Conservation (phyloP, 1,140 invertebrate genomes). For the Calephelis virginiensis region DNA sequence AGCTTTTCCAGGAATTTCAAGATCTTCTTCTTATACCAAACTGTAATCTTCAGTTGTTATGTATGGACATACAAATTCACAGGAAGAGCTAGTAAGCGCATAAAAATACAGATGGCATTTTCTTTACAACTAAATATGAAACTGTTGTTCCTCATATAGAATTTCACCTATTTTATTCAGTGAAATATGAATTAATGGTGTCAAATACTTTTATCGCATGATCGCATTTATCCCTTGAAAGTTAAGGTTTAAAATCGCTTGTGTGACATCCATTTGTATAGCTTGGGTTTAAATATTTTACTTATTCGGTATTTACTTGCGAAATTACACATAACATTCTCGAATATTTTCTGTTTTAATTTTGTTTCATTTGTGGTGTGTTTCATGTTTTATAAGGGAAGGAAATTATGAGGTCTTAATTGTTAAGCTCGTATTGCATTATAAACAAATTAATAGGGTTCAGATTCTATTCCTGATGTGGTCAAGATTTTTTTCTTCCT, state of each 20-base stretch:
- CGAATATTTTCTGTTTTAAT: not conserved
- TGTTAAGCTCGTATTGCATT: too few relatives aligned
- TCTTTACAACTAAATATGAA: constrained; percentile 10
- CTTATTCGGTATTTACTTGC: constrained; percentile 7
- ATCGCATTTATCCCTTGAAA: not conserved
- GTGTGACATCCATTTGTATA: not conserved
- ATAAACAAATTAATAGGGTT: too few relatives aligned
- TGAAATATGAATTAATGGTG: constrained; percentile 3
- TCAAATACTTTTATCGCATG: constrained; percentile 1
- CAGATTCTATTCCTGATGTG: too few relatives aligned
- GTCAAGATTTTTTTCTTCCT: too few relatives aligned
- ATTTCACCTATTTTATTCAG: constrained; percentile 10
- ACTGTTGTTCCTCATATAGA: constrained; percentile 9
- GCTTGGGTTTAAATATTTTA: not conserved
- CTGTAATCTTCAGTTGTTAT: too few relatives aligned
- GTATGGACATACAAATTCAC: too few relatives aligned
- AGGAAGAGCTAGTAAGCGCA: too few relatives aligned
- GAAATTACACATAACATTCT: constrained; percentile 2
- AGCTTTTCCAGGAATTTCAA: too few relatives aligned
- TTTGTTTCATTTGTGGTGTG: not conserved
- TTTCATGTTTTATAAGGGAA: not conserved
- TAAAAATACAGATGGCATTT: not conserved
- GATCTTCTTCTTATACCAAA: too few relatives aligned
- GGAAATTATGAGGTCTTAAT: too few relatives aligned
- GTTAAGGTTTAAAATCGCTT: not conserved